Base-by-base conservation (phyloP, 2,888 invertebrate species). In the Caenorhabditis sp. region DNA sequence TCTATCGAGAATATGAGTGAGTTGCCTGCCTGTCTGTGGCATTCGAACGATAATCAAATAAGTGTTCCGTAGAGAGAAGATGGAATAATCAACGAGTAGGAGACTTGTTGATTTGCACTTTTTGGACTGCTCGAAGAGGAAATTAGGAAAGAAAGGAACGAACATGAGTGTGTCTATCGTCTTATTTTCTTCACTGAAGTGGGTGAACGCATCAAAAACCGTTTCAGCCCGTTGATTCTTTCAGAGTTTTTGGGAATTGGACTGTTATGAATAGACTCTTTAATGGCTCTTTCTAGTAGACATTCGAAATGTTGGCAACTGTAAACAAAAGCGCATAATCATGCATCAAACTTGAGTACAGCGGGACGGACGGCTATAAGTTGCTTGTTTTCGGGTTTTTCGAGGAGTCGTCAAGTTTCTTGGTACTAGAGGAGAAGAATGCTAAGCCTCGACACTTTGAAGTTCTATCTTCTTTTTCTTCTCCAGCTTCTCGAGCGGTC, bases 101-200 rank as follows among this genome's bases (percentile, higher is more conserved):
- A n/a, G 51, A 51, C 24, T 24, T 51, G 51, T 51, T 51, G 22
- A 51, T 22, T 51, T 51, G 51, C 51, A 22, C 51, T 51, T 22
- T 13, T 5, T 13, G 51, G 18, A 51, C 51, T 24, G 51, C n/a
- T n/a, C n/a, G n/a, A n/a, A n/a, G n/a, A n/a, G n/a, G n/a, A n/a
- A n/a, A n/a, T n/a, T n/a, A n/a, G 24, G 18, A 9, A 24, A 1
- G 51, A 22, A 11, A n/a, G 50, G 50, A 51, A 22, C 47, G 47
- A 26, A 13, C 22, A 51, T 22, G 1, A 51, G 51, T 47, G 20
- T 20, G 8, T 18, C 18, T 11, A 15, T 13, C 6, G 15, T 40
- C 15, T 3, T 8, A 3, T 13, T 15, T 40, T 40, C 3, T 9
- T 15, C 40, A 40, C 6, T 3, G 13, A 40, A 40, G 47, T 47